phyloP scores from a whole-genome alignment of 2,797 vertebrate species.

The Enteromius fasciolatus region DNA sequence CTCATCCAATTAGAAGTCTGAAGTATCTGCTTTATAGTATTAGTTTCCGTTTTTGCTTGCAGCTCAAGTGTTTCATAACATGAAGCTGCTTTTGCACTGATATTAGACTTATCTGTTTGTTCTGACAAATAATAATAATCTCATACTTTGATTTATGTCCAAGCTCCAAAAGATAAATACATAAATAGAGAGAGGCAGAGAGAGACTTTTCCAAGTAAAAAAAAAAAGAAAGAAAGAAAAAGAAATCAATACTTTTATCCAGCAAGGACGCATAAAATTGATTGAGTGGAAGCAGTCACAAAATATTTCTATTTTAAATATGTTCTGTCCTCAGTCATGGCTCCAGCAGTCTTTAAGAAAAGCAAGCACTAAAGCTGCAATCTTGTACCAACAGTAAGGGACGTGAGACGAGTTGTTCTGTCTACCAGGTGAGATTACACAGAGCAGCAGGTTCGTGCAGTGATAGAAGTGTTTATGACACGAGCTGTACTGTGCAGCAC shows the following conservation, averaged over 20 bases:
- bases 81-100: not conserved
- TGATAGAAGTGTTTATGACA: conserved; percentile 11
- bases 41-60: not conserved
- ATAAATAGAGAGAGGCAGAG: too few species aligned
- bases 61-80: not conserved
- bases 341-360: not conserved
- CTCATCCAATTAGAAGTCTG: not conserved
- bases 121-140: not conserved
- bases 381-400: conserved; percentile 23
- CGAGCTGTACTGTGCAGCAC: not conserved
- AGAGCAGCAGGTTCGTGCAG: not conserved
- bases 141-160: not conserved
- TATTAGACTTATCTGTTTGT: not conserved
- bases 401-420: not conserved
- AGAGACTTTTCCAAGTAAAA: too few species aligned
- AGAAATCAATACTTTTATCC: not conserved
- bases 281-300: not conserved
- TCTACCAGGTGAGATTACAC: not conserved
- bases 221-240: not conserved
- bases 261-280: not conserved
- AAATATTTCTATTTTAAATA: not conserved
- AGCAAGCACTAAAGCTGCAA: not conserved
- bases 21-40: not conserved
- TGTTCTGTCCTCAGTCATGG: not conserved
- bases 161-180: not conserved